Evolutionary conservation across 2,113 vertebrate species (phyloP).

Genomic region (Microcebus griseorufus): DNA sequence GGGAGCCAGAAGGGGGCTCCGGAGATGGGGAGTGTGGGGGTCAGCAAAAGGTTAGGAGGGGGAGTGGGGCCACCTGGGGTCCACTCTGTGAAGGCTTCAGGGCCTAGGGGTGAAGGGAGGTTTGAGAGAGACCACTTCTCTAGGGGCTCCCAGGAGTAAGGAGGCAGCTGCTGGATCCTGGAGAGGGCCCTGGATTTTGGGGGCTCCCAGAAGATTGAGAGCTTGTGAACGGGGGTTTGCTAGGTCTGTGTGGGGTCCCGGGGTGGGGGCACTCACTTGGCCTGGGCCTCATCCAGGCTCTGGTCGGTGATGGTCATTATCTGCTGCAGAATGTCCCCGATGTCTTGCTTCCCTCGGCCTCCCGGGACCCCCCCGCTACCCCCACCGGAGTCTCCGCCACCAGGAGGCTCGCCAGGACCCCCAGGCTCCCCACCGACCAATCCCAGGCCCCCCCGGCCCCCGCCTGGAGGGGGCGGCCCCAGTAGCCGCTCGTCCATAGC

Average conservation of each 20-base stretch:
- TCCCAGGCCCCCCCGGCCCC: slow-evolving; percentile 69
- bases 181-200: not conserved
- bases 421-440: slow-evolving; percentile 77
- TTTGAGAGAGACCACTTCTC: not conserved
- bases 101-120: slow-evolving; percentile 25
- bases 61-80: slow-evolving; percentile 15
- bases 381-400: slow-evolving; percentile 85
- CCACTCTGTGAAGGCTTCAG: not conserved
- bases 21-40: slow-evolving; percentile 12
- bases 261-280: slow-evolving; percentile 82
- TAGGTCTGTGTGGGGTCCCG: slow-evolving; percentile 81
- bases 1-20: not conserved
- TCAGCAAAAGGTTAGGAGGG: slow-evolving; percentile 51
- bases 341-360: slow-evolving; percentile 91
- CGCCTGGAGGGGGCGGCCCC: slow-evolving; percentile 78
- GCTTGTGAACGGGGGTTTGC: slow-evolving; percentile 84
- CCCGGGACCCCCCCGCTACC: slow-evolving; percentile 80
- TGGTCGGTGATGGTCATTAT: slow-evolving; percentile 93
- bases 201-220: slow-evolving; percentile 69
- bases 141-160: not conserved
- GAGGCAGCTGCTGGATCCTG: not conserved
- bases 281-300: slow-evolving; percentile 86
- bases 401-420: slow-evolving; percentile 80
- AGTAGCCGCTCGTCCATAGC: slow-evolving; percentile 79
- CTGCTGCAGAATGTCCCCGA: slow-evolving; percentile 97